Conservation (phyloP, 2,888 invertebrate species). For the Lottia scabra region DNA sequence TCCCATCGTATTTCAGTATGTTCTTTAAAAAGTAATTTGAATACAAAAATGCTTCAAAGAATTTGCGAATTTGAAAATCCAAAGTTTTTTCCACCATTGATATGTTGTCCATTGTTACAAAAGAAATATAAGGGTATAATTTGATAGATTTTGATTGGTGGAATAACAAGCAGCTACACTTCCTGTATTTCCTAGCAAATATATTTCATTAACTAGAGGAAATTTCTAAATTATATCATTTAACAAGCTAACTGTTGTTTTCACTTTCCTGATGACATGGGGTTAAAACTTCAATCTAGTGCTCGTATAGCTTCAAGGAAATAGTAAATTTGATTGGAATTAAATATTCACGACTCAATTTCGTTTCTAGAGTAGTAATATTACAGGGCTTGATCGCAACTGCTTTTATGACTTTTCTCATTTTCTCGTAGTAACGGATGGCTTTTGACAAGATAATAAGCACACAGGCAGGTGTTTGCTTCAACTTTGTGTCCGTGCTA, state of each 20-base stretch:
- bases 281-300: conserved; percentile 22
- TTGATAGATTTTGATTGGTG: too few species aligned
- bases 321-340: conserved; percentile 19
- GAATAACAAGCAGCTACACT: background rate
- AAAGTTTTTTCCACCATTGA: too few species aligned
- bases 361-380: conserved; percentile 10
- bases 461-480: conserved; percentile 20
- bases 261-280: background rate
- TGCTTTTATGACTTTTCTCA: background rate
- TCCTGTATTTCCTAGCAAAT: background rate
- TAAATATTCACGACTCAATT: conserved; percentile 23
- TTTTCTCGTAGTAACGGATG: conserved; percentile 11
- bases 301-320: conserved; percentile 16
- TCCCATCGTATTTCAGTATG: too few species aligned
- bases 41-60: too few species aligned
- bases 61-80: too few species aligned
- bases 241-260: background rate
- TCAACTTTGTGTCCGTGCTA: conserved; percentile 7
- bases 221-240: background rate
- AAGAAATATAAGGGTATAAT: too few species aligned
- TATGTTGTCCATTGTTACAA: too few species aligned
- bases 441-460: conserved; percentile 20
- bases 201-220: background rate
- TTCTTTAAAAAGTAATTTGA: too few species aligned
- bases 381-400: background rate